These are phyloP conservation scores for Macaria notata DNA, from an alignment of 2,888 invertebrate genomes.

Conservation along the genomic window DNA sequence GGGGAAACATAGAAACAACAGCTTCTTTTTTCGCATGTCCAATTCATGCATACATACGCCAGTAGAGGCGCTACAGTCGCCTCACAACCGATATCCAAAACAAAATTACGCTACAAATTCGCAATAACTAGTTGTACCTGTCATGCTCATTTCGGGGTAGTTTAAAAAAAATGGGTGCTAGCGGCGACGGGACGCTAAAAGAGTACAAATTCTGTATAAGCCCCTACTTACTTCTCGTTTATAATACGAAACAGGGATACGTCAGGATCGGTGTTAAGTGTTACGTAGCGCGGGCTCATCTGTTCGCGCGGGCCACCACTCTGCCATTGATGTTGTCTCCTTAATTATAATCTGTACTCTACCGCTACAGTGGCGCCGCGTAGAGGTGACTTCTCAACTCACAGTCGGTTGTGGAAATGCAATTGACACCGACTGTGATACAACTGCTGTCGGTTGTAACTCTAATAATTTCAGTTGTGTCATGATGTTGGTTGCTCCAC, in stretches of 20 bases:
- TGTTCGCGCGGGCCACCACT: slow-evolving; percentile 46
- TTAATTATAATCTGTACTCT: slow-evolving; percentile 67
- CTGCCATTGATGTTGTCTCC: slow-evolving; percentile 79
- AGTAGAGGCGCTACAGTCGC: background rate
- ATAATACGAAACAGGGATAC: slow-evolving; percentile 68
- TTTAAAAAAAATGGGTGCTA: slow-evolving; percentile 39
- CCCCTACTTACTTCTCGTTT: slow-evolving; percentile 78
- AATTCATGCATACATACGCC: background rate
- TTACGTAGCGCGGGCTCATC: slow-evolving; percentile 56
- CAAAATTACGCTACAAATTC: slow-evolving; percentile 5
- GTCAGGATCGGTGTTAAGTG: slow-evolving; percentile 45
- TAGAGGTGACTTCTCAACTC: slow-evolving; percentile 61
- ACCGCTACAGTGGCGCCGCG: slow-evolving; percentile 73
- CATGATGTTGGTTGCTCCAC: slow-evolving; percentile 44
- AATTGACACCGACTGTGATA: too few relatives aligned
- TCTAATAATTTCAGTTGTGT: slow-evolving; percentile 35
- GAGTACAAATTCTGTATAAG: slow-evolving; percentile 90
- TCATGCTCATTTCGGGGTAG: slow-evolving; percentile 32
- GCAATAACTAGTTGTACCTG: slow-evolving; percentile 26
- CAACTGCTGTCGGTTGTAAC: too few relatives aligned
- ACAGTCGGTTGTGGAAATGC: too few relatives aligned
- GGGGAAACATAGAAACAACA: too few relatives aligned
- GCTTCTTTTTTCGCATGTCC: too few relatives aligned
- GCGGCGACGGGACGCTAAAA: slow-evolving; percentile 74
- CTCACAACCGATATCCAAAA: background rate